A percentile compares a stretch with the other conserved stretches of the same genome.
Conservation (phyloP, 2,888 invertebrate genomes). For the Rhorus exstirpatorius region DNA sequence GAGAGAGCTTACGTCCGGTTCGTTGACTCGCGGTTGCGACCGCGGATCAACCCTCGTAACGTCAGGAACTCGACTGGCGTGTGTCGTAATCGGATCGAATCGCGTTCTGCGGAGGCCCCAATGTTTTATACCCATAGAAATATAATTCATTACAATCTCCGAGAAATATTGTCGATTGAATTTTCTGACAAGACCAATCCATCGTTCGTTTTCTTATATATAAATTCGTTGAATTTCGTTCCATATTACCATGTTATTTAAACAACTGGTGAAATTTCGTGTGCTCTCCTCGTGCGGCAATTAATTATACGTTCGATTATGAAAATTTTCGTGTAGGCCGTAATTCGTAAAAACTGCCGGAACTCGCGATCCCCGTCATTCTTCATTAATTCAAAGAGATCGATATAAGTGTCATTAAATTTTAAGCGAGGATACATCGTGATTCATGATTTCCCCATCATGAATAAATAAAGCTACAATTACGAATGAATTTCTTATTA, state of each 20-base stretch:
- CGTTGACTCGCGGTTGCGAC: constrained; percentile 48
- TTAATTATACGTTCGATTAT: constrained; percentile 39
- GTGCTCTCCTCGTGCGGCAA: neutral
- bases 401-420: neutral
- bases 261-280: no score
- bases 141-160: constrained; percentile 12
- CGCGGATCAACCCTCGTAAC: constrained; percentile 40
- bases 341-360: neutral
- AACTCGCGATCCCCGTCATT: constrained; percentile 37
- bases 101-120: constrained; percentile 37
- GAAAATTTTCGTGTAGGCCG: constrained; percentile 21
- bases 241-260: no score
- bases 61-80: constrained; percentile 22
- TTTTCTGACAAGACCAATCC: constrained; percentile 4
- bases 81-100: constrained; percentile 65
- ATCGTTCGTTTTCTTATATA: neutral
- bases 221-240: neutral
- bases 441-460: no score
- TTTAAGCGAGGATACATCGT: no score
- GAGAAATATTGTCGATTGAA: constrained; percentile 29
- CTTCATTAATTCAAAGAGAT: constrained; percentile 13
- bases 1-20: constrained; percentile 63
- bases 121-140: neutral
- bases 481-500: no score
- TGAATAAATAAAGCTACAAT: no score